Evolutionary conservation across 2,113 vertebrate species (phyloP).

Genomic region (Neopipo cinnamomea): DNA sequence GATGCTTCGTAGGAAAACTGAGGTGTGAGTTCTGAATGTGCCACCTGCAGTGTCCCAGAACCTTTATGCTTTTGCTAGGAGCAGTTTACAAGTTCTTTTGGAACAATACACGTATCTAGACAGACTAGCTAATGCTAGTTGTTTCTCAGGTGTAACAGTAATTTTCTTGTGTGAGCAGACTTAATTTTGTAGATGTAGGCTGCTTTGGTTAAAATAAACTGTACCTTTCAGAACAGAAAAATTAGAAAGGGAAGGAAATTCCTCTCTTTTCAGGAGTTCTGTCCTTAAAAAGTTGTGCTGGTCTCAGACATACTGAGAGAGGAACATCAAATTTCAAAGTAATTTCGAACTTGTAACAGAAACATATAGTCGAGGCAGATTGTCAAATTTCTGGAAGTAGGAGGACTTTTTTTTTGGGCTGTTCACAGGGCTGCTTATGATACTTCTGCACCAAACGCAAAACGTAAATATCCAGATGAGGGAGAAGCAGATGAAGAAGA

Average conservation of each 20-base stretch:
- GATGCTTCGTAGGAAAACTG: neutral
- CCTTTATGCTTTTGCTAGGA: neutral
- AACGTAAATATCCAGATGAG: slow-evolving; percentile 85
- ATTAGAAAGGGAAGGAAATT: neutral
- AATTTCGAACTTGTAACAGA: neutral
- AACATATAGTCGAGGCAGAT: neutral
- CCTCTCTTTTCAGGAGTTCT: neutral
- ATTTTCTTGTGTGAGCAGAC: neutral
- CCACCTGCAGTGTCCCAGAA: fast-evolving
- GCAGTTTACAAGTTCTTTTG: neutral
- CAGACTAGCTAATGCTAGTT: neutral
- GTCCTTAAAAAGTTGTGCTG: neutral
- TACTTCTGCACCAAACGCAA: slow-evolving; percentile 79
- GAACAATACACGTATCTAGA: fast-evolving
- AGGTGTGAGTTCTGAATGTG: neutral
- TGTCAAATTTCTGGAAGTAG: neutral
- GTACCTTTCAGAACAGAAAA: neutral
- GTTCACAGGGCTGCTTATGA: slow-evolving; percentile 88
- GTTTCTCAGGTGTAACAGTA: neutral
- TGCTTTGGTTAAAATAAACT: neutral
- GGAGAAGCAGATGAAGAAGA: slow-evolving; percentile 91
- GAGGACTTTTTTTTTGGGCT: neutral
- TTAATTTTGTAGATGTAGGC: neutral
- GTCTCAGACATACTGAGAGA: neutral
- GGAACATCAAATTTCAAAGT: neutral